Base-by-base conservation (phyloP, 2,888 invertebrate genomes). In the Altica lythri region DNA sequence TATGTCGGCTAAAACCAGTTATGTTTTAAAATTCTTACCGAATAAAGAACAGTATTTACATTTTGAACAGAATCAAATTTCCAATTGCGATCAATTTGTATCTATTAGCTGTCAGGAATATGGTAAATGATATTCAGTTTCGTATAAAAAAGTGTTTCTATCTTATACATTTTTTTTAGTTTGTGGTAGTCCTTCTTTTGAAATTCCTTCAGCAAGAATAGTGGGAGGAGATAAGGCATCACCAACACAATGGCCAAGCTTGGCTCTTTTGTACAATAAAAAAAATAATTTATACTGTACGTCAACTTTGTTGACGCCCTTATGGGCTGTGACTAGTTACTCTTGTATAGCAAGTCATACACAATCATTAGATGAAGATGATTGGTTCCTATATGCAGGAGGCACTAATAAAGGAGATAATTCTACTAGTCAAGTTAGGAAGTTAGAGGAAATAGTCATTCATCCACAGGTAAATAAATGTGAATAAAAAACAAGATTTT, bases 381-480 rank as follows among this genome's bases (percentile, higher is more conserved):
- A 63, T 18, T 77, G 76, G 76, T 58, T 68, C 2, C 46, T 77
- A 16, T 74, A 69, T 56, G 75, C 74, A 5, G 77, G 76, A 8
- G 74, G 72, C 50, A 73, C 68, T n/a, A 67, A 72, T 51, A 68
- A 68, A 43, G 63, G 63, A 2, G 74, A 74, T 40, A 74, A 72
- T 55, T 68, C 71, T 3, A 75, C 71, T 22, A 72, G 66, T 8
- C 75, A 76, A 68, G 59, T 67, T 5, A 68, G 69, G 45, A 49
- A 55, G 8, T 74, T 81, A 34, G 75, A 74, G 58, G 73, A 74
- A 55, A 79, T 83, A 42, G 73, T 82, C 27, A 74, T 78, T 5
- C 81, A 83, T 70, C 83, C 83, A 27, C 80, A 81, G 75, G 81
- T 81, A 66, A 63, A n/a, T n/a, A n/a, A n/a, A n/a, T n/a, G n/a